A percentile compares a stretch with the other conserved stretches of the same genome.
phyloP scores from a whole-genome alignment of 2,113 vertebrate species.

The Corythaixoides concolor region DNA sequence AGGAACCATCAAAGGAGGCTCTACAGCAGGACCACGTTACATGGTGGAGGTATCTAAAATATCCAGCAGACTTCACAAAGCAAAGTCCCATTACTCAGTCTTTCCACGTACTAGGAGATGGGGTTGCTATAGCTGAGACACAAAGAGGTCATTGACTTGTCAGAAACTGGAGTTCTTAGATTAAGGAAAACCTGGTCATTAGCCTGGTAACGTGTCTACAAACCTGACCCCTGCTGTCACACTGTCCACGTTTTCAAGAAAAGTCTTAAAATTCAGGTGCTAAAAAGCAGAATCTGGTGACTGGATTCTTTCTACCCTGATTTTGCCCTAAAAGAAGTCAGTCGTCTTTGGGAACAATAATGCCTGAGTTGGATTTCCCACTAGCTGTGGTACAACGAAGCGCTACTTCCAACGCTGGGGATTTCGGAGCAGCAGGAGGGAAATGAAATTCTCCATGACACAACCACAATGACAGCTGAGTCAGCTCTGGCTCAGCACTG shows the following conservation, averaged over 20 bases:
- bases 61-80: background rate
- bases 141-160: background rate
- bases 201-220: background rate
- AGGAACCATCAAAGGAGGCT: background rate
- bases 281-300: background rate
- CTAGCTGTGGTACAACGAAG: background rate
- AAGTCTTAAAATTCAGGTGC: background rate
- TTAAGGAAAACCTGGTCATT: background rate
- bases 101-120: background rate
- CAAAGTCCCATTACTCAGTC: background rate
- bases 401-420: background rate
- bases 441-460: constrained; percentile 55
- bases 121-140: background rate
- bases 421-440: constrained; percentile 56
- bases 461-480: constrained; percentile 67
- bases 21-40: fast-evolving
- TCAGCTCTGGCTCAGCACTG: constrained; percentile 62
- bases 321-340: background rate
- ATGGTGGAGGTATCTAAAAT: background rate
- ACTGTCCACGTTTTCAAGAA: background rate
- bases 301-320: background rate
- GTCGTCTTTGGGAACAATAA: background rate
- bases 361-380: constrained; percentile 5
- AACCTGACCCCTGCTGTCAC: background rate
- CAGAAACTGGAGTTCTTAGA: background rate